phyloP scores from a whole-genome alignment of 1,140 invertebrate genomes.

The Pogonognathellus flavescens region DNA sequence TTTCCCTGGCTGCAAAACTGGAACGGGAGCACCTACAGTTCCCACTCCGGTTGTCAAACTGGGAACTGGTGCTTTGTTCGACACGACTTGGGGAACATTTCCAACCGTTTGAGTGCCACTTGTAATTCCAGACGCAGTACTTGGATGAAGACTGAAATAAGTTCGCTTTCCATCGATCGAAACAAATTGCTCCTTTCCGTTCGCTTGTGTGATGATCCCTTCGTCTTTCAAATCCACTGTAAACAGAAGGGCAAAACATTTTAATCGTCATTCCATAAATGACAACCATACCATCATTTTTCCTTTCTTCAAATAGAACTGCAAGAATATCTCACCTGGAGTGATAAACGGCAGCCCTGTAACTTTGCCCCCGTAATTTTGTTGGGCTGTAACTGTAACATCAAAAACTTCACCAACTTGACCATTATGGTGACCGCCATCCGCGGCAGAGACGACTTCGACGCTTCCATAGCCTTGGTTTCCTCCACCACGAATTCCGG shows the following conservation, averaged over 20 bases:
- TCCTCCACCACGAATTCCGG: conserved; percentile 27
- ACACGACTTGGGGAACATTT: conserved; percentile 6
- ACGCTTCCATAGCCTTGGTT: conserved; percentile 62
- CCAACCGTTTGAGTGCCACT: conserved; percentile 62
- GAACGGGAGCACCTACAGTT: conserved; percentile 54
- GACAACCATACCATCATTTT: too few relatives aligned
- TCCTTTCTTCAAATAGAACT: too few relatives aligned
- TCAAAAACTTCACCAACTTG: conserved; percentile 84
- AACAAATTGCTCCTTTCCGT: conserved; percentile 86
- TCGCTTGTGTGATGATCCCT: conserved; percentile 82
- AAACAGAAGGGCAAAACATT: background rate
- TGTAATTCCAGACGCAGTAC: conserved; percentile 37
- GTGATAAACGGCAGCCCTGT: conserved; percentile 73
- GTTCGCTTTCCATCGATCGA: conserved; percentile 93
- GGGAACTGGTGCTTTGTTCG: background rate
- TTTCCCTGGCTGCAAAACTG: conserved; percentile 29
- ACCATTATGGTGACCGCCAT: conserved; percentile 66
- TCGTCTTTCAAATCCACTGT: conserved; percentile 68
- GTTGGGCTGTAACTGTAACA: conserved; percentile 87
- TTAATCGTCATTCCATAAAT: too few relatives aligned
- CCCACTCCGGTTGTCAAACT: conserved; percentile 48
- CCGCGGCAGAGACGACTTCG: conserved; percentile 69
- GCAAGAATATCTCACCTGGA: too few relatives aligned
- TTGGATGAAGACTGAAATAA: conserved; percentile 83
- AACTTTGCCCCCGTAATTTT: conserved; percentile 78